These are phyloP conservation scores for Plusia festucae DNA, from an alignment of 2,888 invertebrate genomes.

Conservation along the genomic window DNA sequence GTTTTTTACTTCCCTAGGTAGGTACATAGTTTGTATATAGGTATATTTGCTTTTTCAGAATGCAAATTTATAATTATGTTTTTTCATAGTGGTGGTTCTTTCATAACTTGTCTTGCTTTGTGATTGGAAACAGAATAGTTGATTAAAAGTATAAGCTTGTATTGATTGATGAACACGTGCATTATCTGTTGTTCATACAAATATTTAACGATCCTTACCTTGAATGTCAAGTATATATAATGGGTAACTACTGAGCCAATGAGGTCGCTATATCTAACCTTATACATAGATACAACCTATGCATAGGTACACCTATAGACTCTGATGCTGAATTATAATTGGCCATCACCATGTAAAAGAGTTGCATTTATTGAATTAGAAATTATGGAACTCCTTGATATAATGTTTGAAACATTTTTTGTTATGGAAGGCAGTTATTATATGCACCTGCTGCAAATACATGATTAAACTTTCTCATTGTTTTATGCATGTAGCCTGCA, in stretches of 20 bases:
- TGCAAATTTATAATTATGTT: no score
- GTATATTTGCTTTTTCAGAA: no score
- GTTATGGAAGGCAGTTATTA: not conserved
- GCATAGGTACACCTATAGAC: no score
- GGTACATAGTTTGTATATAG: no score
- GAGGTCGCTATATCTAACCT: not conserved
- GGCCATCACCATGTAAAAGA: no score
- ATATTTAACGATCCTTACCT: not conserved
- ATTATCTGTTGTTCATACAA: not conserved
- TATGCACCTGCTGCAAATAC: not conserved
- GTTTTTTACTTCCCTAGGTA: no score
- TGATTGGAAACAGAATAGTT: no score
- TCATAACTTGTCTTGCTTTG: no score
- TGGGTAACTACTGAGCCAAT: not conserved
- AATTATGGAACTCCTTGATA: no score
- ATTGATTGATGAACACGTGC: not conserved
- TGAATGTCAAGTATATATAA: not conserved
- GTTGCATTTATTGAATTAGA: no score
- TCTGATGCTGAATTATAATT: no score
- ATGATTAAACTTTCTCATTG: not conserved
- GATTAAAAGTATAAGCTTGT: not conserved
- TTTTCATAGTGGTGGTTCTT: no score
- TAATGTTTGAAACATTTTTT: not conserved
- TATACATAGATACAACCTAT: not conserved
- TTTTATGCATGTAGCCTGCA: conserved; percentile 3